A percentile compares a stretch with the other conserved stretches of the same genome.
Conservation (phyloP, 1,140 invertebrate species). For the Prorops nasuta region DNA sequence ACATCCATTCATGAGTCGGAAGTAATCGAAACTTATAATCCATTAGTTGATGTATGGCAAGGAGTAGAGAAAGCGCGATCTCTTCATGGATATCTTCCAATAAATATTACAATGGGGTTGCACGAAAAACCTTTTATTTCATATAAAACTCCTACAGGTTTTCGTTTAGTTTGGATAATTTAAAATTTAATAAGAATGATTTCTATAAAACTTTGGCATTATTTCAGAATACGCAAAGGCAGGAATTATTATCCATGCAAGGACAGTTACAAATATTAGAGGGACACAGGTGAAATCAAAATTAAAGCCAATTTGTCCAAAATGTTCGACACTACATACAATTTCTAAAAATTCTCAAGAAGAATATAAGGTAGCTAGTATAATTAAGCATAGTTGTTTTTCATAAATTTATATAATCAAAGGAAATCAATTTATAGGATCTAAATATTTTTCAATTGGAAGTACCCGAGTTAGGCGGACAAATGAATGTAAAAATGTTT, state of each 20-base stretch:
- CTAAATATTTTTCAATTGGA: conserved; percentile 44
- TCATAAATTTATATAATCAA: conserved; percentile 2
- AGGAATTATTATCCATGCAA: conserved; percentile 42
- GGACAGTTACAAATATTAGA: conserved; percentile 45
- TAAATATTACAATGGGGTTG: conserved; percentile 52
- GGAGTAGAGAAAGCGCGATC: conserved; percentile 60
- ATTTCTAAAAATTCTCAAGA: conserved; percentile 36
- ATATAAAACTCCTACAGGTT: conserved; percentile 47
- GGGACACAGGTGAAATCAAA: conserved; percentile 34
- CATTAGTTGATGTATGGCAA: conserved; percentile 60
- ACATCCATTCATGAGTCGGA: conserved; percentile 62
- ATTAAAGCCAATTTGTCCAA: conserved; percentile 38
- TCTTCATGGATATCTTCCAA: conserved; percentile 60
- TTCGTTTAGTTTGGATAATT: conserved; percentile 5
- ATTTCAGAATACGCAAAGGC: conserved; percentile 41
- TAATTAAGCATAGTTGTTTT: conserved; percentile 7
- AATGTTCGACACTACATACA: conserved; percentile 34
- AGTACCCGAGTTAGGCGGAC: conserved; percentile 53
- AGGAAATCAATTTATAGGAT: conserved; percentile 13
- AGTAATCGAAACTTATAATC: conserved; percentile 60
- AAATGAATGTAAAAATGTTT: conserved; percentile 49
- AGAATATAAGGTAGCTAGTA: conserved; percentile 30
- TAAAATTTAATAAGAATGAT: not conserved
- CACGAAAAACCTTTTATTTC: conserved; percentile 46
- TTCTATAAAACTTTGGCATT: not conserved